Evolutionary conservation across 1,140 invertebrate species (phyloP), one percentile per base, ranked within the genome.

Genomic region (Eumaeus atala): DNA sequence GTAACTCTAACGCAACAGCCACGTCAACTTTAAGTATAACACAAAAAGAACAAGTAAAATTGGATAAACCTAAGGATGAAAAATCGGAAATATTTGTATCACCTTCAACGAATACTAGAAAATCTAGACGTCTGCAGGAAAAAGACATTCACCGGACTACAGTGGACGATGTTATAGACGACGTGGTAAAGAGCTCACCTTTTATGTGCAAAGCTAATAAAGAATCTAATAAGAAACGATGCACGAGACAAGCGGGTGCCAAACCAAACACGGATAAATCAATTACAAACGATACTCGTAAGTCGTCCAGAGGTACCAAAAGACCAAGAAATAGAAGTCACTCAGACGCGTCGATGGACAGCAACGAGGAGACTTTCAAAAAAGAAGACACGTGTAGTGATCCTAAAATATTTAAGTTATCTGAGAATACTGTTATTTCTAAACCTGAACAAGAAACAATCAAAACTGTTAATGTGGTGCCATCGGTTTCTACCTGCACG

Each of bases 151-250:
- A 83, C 76, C 87, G 93, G 53, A 95, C 90, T 50, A 93, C 93
- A 0, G 90, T 95, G 0, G 95, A 96, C 79, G 95, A 96, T 63
- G 90, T 93, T 0, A 95, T 96, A 61, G 95, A 97, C 56, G 95
- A 96, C 67, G 94, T 95, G 2, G 90, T 95, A 0, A 91, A 93
- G 60, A 92, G 92, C 59, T 73, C 90, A 0, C 64, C 72, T 9
- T 66, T 83, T 1, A 70, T 75, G 53, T 58, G 55, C 33, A 76
- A 69, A 59, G 59, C 40, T 37, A 64, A 51, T 35, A 84, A 80
- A 69, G 82, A 86, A 52, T 50, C 61, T 4, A 77, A 74, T 14
- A 77, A 88, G 17, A 85, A 70, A 51, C 82, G 62, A 65, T 71
- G 72, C 8, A 75, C 79, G 0, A 73, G 84, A 52, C 83, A 88